These are phyloP conservation scores for Myotis planiceps DNA, from an alignment of 2,797 vertebrate genomes.

Conservation along the genomic window DNA sequence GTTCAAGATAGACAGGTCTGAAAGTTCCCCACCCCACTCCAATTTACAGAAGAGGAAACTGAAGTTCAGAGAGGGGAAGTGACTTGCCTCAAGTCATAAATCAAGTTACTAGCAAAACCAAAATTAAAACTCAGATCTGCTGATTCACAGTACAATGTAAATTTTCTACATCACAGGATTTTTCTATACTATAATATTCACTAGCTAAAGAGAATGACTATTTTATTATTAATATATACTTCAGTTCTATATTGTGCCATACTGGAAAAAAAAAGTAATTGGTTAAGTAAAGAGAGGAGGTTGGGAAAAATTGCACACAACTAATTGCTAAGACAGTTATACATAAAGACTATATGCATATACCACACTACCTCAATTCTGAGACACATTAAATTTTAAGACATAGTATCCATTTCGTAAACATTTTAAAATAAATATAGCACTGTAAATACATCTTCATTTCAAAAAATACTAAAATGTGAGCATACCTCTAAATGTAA, in stretches of 20 bases:
- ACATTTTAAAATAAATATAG: slow-evolving; percentile 1
- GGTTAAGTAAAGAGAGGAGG: not conserved
- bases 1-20: not conserved
- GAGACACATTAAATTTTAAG: slow-evolving; percentile 45
- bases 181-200: slow-evolving; percentile 39
- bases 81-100: slow-evolving; percentile 49
- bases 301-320: not conserved
- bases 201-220: slow-evolving; percentile 29
- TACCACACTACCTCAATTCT: slow-evolving; percentile 32
- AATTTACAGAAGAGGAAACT: slow-evolving; percentile 44
- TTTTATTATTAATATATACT: slow-evolving; percentile 10
- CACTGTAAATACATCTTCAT: slow-evolving; percentile 12
- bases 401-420: slow-evolving; percentile 32
- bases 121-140: slow-evolving; percentile 62
- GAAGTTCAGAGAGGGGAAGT: slow-evolving; percentile 42
- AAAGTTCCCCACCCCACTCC: not conserved
- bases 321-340: not conserved
- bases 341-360: not conserved
- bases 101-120: slow-evolving; percentile 47
- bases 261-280: not conserved
- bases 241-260: slow-evolving; percentile 35
- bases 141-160: slow-evolving; percentile 26
- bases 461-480: slow-evolving; percentile 52
- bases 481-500: slow-evolving; percentile 38
- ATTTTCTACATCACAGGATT: slow-evolving; percentile 27